Evolutionary conservation across 2,797 vertebrate species (phyloP), one percentile per base, ranked within the genome.

Genomic region (Paedocypris micromegethes): DNA sequence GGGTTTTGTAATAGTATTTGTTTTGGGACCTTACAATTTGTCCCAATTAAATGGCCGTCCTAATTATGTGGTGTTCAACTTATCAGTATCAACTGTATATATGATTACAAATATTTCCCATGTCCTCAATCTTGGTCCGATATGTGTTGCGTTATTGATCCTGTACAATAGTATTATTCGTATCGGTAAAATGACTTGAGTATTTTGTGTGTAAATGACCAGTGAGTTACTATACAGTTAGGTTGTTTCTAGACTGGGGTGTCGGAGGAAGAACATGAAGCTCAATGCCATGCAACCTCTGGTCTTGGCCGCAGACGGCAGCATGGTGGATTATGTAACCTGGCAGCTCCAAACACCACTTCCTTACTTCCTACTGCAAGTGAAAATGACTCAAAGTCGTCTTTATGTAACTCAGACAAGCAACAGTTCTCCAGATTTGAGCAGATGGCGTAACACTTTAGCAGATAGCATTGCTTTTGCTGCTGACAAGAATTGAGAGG

Each of bases 381-480:
- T 64, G 66, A 75, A 72, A 79, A 68, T 71, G 75, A 72, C 54
- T 52, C 61, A 70, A 69, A 67, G 65, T 71, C 55, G 69, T 78
- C 58, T 66, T 78, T 73, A 71, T 75, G 77, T 75, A 78, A 72
- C 67, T 78, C 61, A 65, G 65, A 60, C 67, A 80, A 73, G 72
- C 45, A 58, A 52, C 59, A 58, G 68, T 61, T 64, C 68, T 62
- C 44, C 52, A 64, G 68, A 76, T 72, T 23, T 53, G 68, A 79
- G 75, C 74, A 80, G 78, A 80, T 80, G 77, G 72, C 64, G 7
- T 71, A 62, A 75, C 73, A 38, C 66, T 74, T 75, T 58, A 58
- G 45, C 40, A 9, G 47, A 60, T 64, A 67, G 8, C 48, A 61
- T 60, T 44, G 43, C 52, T 59, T 70, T 68, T 62, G 41, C 52